Base-by-base conservation (phyloP, 1,140 invertebrate species). In the Homarus americanus region DNA sequence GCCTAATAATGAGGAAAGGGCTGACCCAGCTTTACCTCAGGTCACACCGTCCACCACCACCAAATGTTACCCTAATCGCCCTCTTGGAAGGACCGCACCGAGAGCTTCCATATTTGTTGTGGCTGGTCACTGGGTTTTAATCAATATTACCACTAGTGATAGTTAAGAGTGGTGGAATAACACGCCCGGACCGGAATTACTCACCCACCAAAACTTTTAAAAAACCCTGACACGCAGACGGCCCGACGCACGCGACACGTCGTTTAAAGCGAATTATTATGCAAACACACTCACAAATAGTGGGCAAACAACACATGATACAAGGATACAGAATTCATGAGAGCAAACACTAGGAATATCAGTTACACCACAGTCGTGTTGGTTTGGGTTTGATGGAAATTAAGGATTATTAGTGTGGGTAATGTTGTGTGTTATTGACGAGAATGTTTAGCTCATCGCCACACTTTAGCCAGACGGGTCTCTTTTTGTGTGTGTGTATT, bases 11-110 rank as follows among this genome's bases (percentile, higher is more conserved):
- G 40, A 40, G 32, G 34, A 69, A 69, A 75, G 40, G 40, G 66
- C 41, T 72, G 41, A 84, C 36, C 63, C 44, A 12, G 40, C 36
- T 53, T 73, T n/a, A 73, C 83, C 83, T 85, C 83, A 85, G 83
- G 82, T 84, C 82, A 66, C 69, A 49, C 82, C 58, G 9, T n/a
- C n/a, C n/a, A 49, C 36, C 24, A 41, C 66, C 63, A 10, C 63
- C 63, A 44, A 38, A 41, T 84, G 63, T 84, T 72, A 84, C 38
- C 63, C 32, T 72, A 84, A 38, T 72, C 38, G 24, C n/a, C 34
- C 36, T 58, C 24, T 32, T 20, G 40, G 36, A 34, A 44, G 78
- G 24, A n/a, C 28, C 20, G 15, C 7, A n/a, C 28, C 78, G 2
- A 36, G n/a, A 12, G 9, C 28, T 2, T 28, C 79, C 34, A 24